Evolutionary conservation across 2,797 vertebrate genomes (phyloP).

Genomic region (Trichosurus vulpecula): DNA sequence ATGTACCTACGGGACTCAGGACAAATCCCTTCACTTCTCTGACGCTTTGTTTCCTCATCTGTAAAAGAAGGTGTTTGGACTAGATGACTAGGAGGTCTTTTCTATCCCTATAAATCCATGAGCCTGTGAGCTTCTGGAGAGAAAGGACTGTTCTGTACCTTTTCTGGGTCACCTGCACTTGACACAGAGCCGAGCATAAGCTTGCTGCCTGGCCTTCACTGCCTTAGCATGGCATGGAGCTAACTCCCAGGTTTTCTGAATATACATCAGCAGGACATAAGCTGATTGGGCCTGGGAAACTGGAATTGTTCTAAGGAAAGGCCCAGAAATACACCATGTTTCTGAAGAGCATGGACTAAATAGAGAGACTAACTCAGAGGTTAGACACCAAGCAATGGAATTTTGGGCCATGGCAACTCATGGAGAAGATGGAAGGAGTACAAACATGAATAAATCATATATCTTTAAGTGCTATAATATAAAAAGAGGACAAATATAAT

Average conservation of each 20-base stretch:
- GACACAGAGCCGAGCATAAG: background rate
- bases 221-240: background rate
- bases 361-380: background rate
- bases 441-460: background rate
- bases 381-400: background rate
- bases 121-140: background rate
- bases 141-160: background rate
- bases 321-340: background rate
- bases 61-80: too few relatives aligned
- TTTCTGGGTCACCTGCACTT: background rate
- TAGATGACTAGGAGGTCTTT: background rate
- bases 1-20: background rate
- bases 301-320: background rate
- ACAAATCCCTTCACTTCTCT: background rate
- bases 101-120: background rate
- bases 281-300: background rate
- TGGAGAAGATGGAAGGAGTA: accelerated
- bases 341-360: background rate
- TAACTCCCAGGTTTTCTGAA: background rate
- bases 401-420: background rate
- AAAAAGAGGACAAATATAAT: constrained; percentile 6
- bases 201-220: background rate
- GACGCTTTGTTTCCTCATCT: background rate
- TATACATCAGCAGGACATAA: background rate
- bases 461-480: background rate